Conservation (phyloP, 2,888 invertebrate genomes). For the Elegia similella region DNA sequence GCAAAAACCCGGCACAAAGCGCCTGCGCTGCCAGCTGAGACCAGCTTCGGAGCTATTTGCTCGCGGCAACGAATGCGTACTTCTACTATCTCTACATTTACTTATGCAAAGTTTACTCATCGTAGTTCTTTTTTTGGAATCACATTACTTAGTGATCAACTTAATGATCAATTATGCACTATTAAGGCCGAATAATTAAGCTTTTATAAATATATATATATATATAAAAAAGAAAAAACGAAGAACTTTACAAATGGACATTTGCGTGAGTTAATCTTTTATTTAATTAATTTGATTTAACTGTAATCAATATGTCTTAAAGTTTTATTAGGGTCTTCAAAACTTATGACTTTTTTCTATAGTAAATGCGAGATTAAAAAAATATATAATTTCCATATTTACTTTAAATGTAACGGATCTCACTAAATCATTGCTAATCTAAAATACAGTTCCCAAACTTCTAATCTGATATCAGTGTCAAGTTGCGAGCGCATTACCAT, state of each 20-base stretch:
- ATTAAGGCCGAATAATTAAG: background rate
- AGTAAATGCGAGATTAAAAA: too few relatives aligned
- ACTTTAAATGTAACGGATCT: background rate
- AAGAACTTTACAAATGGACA: background rate
- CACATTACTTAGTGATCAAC: background rate
- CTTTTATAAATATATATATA: too few relatives aligned
- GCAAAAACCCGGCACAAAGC: constrained; percentile 60
- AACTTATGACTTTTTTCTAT: too few relatives aligned
- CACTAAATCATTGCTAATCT: background rate
- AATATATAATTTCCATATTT: background rate
- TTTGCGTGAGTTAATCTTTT: background rate
- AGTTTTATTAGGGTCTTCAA: too few relatives aligned
- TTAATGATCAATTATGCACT: background rate
- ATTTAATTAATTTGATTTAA: background rate
- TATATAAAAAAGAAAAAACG: background rate
- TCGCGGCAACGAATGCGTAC: constrained; percentile 2
- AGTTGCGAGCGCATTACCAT: constrained; percentile 72
- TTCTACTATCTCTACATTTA: background rate
- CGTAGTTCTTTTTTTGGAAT: background rate
- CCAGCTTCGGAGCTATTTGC: constrained; percentile 12
- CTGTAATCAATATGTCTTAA: background rate
- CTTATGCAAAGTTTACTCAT: too few relatives aligned
- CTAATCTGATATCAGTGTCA: constrained; percentile 79
- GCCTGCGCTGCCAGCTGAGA: constrained; percentile 63
- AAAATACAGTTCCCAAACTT: constrained; percentile 48